Percentiles rank a stretch among this genome's conserved stretches.
phyloP scores from a whole-genome alignment of 2,888 invertebrate species.

The Mythimna albipuncta region DNA sequence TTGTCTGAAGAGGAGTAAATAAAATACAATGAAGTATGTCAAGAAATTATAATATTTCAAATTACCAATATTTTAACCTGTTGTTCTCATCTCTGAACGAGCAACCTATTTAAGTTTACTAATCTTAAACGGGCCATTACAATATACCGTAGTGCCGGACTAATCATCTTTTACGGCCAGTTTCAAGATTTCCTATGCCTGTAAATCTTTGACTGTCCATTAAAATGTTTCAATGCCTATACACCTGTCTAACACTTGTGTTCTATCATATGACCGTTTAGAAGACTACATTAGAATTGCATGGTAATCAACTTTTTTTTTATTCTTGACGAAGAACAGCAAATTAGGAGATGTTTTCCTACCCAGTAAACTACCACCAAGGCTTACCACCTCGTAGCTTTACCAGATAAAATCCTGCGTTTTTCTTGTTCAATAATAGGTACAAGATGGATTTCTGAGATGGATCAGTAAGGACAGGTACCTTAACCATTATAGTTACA shows the following conservation, averaged over 20 bases:
- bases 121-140: slow-evolving; percentile 57
- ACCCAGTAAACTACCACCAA: too few species aligned
- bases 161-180: slow-evolving; percentile 36
- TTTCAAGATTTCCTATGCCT: slow-evolving; percentile 48
- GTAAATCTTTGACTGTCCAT: slow-evolving; percentile 47
- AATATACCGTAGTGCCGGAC: slow-evolving; percentile 33
- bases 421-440: too few species aligned
- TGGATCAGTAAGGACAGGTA: too few species aligned
- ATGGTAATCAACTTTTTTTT: too few species aligned
- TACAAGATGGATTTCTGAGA: too few species aligned
- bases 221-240: slow-evolving; percentile 47
- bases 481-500: too few species aligned
- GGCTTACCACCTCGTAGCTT: too few species aligned
- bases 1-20: not conserved
- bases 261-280: not conserved
- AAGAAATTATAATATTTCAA: not conserved
- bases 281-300: not conserved
- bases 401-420: too few species aligned
- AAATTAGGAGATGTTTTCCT: too few species aligned
- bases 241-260: slow-evolving; percentile 17
- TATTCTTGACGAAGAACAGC: too few species aligned
- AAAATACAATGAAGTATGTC: not conserved
- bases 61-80: slow-evolving; percentile 5
- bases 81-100: slow-evolving; percentile 25
- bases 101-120: slow-evolving; percentile 49